Evolutionary conservation across 2,797 vertebrate genomes (phyloP).

Genomic region (Gouania willdenowi): DNA sequence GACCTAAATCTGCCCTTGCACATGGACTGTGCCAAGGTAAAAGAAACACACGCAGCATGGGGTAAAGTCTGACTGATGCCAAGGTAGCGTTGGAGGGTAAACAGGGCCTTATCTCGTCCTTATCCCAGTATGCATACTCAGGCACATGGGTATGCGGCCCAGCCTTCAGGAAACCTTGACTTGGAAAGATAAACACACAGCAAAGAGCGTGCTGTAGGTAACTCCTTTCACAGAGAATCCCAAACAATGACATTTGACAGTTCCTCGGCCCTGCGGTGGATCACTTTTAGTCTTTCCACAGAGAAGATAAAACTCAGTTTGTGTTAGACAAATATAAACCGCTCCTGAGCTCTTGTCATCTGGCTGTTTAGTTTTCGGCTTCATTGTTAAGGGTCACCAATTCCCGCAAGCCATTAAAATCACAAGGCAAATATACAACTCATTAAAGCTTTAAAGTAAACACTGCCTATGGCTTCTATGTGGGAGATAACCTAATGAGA

Average conservation of each 20-base stretch:
- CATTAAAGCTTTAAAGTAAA: slow-evolving; percentile 52
- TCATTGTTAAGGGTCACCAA: slow-evolving; percentile 55
- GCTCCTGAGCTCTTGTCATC: slow-evolving; percentile 1
- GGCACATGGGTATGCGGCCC: slow-evolving; percentile 28
- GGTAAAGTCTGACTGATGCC: slow-evolving; percentile 48
- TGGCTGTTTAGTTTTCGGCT: slow-evolving; percentile 48
- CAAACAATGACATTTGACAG: not conserved
- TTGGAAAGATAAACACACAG: slow-evolving; percentile 42
- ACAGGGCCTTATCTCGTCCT: slow-evolving; percentile 65
- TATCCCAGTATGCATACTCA: slow-evolving; percentile 44
- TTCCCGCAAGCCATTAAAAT: slow-evolving; percentile 69
- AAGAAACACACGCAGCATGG: slow-evolving; percentile 45
- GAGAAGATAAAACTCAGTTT: not conserved
- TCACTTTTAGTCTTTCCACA: not conserved
- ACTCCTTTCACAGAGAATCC: slow-evolving; percentile 1
- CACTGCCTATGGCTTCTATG: slow-evolving; percentile 43
- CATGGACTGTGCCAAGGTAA: slow-evolving; percentile 49
- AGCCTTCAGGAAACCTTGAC: slow-evolving; percentile 49
- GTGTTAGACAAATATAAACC: slow-evolving; percentile 1
- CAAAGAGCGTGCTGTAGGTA: slow-evolving; percentile 19
- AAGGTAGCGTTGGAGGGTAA: slow-evolving; percentile 56
- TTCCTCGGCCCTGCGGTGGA: not conserved
- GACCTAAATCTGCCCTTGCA: slow-evolving; percentile 43
- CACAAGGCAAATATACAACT: slow-evolving; percentile 57
- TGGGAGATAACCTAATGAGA: slow-evolving; percentile 57